Evolutionary conservation across 2,113 vertebrate species (phyloP).

Genomic region (Dasyprocta punctata): DNA sequence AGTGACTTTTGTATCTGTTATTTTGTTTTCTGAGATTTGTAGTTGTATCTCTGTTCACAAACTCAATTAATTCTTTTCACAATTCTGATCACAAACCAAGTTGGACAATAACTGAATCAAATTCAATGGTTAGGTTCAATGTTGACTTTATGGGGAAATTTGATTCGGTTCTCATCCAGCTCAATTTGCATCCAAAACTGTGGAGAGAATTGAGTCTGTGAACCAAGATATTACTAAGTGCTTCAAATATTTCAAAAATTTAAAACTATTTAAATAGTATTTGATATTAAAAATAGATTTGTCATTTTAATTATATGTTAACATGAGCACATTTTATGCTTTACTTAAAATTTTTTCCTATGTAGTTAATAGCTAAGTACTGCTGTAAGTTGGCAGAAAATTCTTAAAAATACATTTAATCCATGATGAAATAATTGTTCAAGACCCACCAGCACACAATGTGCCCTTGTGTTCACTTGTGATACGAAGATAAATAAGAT

Average conservation of each 20-base stretch:
- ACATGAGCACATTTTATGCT: constrained; percentile 31
- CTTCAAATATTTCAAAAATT: constrained; percentile 19
- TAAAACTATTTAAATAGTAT: constrained; percentile 8
- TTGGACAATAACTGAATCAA: not conserved
- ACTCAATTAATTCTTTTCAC: not conserved
- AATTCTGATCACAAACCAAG: not conserved
- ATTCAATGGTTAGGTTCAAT: not conserved
- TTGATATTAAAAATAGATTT: constrained; percentile 28
- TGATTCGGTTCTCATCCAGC: not conserved
- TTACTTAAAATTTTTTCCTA: not conserved
- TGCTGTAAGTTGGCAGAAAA: not conserved
- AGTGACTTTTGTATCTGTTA: not conserved
- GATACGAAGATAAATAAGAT: not conserved
- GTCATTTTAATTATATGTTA: constrained; percentile 27
- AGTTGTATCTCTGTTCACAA: not conserved
- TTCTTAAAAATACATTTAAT: constrained; percentile 5
- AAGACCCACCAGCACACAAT: not conserved
- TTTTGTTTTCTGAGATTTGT: constrained; percentile 38
- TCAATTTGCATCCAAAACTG: not conserved
- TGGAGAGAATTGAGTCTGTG: not conserved
- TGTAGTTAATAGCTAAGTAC: not conserved
- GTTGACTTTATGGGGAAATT: not conserved
- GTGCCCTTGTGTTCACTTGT: not conserved
- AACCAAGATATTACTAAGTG: not conserved
- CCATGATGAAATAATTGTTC: not conserved